A percentile compares a stretch with the other conserved stretches of the same genome.
Conservation (phyloP, 2,888 invertebrate species). For the Scaptomyza tumidula region DNA sequence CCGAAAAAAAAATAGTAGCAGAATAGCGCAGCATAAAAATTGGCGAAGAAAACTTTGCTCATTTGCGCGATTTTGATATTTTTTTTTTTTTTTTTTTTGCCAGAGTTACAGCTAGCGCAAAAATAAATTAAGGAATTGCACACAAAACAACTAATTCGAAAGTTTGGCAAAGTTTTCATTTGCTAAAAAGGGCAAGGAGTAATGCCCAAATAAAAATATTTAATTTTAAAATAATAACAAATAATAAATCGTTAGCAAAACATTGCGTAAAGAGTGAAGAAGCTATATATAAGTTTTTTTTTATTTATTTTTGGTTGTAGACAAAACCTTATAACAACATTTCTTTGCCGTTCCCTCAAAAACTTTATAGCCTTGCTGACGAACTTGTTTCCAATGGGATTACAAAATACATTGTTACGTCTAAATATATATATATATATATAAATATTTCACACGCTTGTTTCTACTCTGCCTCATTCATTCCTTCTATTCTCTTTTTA, state of each 20-base stretch:
- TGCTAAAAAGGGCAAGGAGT: constrained; percentile 9
- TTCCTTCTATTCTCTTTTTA: constrained; percentile 1
- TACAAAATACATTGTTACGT: neutral
- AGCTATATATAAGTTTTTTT: too few species aligned
- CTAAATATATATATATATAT: constrained; percentile 19
- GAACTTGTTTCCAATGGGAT: neutral
- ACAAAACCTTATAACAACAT: too few species aligned
- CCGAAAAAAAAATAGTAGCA: constrained; percentile 10
- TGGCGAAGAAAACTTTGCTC: constrained; percentile 69
- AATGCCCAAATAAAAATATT: constrained; percentile 32
- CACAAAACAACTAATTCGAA: constrained; percentile 48
- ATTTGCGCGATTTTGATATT: constrained; percentile 74
- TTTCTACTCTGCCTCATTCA: constrained; percentile 39
- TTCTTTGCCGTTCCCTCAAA: too few species aligned
- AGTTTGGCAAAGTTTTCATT: constrained; percentile 47
- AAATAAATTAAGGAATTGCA: constrained; percentile 58
- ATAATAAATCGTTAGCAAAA: constrained; percentile 20
- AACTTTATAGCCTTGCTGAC: neutral
- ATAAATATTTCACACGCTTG: constrained; percentile 64
- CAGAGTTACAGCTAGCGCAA: constrained; percentile 19
- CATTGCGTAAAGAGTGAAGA: constrained; percentile 11
- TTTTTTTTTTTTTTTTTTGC: too few species aligned
- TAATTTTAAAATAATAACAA: constrained; percentile 44
- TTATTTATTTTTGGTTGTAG: too few species aligned
- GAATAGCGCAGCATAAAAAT: constrained; percentile 13